Conservation (phyloP, 2,113 vertebrate species). For the Heterotis niloticus region DNA sequence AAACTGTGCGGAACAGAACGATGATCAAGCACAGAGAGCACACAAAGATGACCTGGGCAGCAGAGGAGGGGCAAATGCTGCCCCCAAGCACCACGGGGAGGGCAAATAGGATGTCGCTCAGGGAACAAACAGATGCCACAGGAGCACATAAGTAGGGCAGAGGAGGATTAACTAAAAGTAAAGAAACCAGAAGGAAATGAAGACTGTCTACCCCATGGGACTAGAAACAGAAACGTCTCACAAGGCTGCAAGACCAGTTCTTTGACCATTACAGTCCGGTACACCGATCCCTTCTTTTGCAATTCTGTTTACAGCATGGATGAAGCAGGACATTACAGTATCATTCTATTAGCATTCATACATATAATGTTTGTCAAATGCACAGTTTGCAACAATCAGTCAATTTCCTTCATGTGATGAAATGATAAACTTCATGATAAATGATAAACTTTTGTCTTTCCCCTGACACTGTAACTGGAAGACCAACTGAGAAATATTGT, state of each 20-base stretch:
- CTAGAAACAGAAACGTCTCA: not conserved
- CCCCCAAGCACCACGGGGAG: constrained; percentile 46
- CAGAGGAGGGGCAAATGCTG: constrained; percentile 40
- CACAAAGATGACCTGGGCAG: constrained; percentile 58
- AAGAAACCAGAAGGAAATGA: not conserved
- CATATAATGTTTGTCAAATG: no score
- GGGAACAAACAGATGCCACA: constrained; percentile 42
- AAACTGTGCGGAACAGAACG: constrained; percentile 31
- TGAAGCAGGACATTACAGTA: no score
- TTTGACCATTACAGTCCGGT: not conserved
- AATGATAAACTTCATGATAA: no score
- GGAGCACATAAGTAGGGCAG: constrained; percentile 32
- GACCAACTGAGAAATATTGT: no score
- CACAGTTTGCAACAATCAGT: no score
- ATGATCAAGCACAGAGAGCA: constrained; percentile 44
- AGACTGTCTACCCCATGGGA: not conserved
- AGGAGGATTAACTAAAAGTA: constrained; percentile 32
- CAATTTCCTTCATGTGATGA: no score
- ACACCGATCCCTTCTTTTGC: no score
- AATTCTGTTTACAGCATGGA: no score
- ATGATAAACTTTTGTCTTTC: no score
- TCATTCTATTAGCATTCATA: no score
- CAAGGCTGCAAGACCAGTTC: not conserved
- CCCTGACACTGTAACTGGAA: no score
- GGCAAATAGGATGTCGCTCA: constrained; percentile 47